These are phyloP conservation scores for Cryptosula pallasiana DNA, from an alignment of 2,888 invertebrate species.

Conservation along the genomic window DNA sequence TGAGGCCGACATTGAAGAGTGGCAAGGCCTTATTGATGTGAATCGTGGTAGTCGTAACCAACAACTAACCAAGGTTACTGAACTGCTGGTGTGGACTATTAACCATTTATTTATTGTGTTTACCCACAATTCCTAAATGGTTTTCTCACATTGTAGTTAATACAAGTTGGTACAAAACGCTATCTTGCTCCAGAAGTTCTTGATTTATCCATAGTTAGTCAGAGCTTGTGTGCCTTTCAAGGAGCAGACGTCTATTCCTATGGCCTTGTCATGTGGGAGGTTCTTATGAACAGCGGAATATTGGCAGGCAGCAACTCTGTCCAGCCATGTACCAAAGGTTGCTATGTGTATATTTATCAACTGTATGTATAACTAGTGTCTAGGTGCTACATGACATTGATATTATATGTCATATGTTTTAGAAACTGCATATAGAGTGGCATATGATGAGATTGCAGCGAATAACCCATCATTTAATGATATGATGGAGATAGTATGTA, in stretches of 20 bases:
- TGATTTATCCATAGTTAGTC: slow-evolving; percentile 63
- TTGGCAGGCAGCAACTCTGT: too few species aligned
- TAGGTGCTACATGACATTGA: too few species aligned
- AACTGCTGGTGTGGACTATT: not conserved
- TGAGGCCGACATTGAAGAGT: slow-evolving; percentile 32
- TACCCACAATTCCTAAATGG: not conserved
- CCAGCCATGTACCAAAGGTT: too few species aligned
- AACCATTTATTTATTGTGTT: too few species aligned
- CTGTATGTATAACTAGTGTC: too few species aligned
- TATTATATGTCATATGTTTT: too few species aligned
- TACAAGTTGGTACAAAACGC: slow-evolving; percentile 75
- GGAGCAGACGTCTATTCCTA: slow-evolving; percentile 85
- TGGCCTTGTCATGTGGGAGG: slow-evolving; percentile 83
- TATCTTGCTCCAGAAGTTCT: slow-evolving; percentile 91
- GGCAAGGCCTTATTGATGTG: too few species aligned
- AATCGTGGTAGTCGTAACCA: not conserved
- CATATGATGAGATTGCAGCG: not conserved
- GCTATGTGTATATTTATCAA: too few species aligned
- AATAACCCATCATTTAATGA: not conserved
- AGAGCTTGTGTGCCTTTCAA: slow-evolving; percentile 77
- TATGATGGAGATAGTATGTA: not conserved
- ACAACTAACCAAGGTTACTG: not conserved
- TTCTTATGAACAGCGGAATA: not conserved
- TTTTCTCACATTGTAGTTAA: not conserved
- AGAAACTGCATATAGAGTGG: not conserved